Evolutionary conservation across 2,797 vertebrate genomes (phyloP).

Genomic region (Sebastes cheni): DNA sequence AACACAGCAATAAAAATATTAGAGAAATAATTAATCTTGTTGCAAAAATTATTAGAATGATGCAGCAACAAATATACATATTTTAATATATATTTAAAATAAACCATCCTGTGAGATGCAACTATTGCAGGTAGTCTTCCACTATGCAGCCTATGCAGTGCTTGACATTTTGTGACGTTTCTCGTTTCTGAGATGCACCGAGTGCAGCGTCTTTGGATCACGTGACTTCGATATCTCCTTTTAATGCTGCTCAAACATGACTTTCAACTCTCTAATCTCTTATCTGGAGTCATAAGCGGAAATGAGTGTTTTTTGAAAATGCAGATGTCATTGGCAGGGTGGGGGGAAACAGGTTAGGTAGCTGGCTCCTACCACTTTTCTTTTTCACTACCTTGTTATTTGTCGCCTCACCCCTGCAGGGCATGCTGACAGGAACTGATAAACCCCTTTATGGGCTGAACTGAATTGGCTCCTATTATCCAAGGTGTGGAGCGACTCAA

Average conservation of each 20-base stretch:
- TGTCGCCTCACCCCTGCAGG: slow-evolving; percentile 80
- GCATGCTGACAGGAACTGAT: slow-evolving; percentile 83
- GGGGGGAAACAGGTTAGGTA: slow-evolving; percentile 70
- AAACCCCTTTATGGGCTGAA: slow-evolving; percentile 84
- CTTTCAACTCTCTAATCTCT: slow-evolving; percentile 61
- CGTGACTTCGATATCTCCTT: slow-evolving; percentile 50
- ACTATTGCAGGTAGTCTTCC: neutral
- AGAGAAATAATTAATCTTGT: neutral
- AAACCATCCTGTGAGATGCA: neutral
- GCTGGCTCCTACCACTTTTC: slow-evolving; percentile 74
- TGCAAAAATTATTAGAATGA: neutral
- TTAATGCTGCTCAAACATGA: slow-evolving; percentile 54
- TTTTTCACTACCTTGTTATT: slow-evolving; percentile 80
- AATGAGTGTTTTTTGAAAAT: slow-evolving; percentile 74
- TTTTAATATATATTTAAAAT: neutral
- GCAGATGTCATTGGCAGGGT: slow-evolving; percentile 72
- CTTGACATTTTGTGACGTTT: slow-evolving; percentile 59
- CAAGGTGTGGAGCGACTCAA: slow-evolving; percentile 83
- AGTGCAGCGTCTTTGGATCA: slow-evolving; percentile 43
- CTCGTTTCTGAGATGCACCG: slow-evolving; percentile 21
- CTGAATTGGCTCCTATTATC: slow-evolving; percentile 86
- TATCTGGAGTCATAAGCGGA: slow-evolving; percentile 63
- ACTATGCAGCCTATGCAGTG: slow-evolving; percentile 26
- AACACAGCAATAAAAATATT: neutral
- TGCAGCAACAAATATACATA: neutral